A percentile compares a stretch with the other conserved stretches of the same genome.
Conservation (phyloP, 2,888 invertebrate genomes). For the Sinodicranocentrus sp. region DNA sequence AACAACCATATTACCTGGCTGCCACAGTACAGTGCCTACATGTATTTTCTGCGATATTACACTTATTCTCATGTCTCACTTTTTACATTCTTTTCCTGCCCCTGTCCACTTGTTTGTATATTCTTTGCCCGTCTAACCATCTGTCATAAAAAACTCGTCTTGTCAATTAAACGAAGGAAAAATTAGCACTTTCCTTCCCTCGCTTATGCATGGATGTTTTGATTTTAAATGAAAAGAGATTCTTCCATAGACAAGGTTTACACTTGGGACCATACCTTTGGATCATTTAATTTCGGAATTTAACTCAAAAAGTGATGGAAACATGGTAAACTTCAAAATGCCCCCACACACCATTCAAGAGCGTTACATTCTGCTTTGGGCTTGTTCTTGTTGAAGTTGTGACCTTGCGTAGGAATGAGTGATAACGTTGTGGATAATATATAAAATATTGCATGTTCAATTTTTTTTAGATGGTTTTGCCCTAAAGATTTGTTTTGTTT, state of each 20-base stretch:
- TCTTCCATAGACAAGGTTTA: neutral
- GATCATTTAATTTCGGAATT: no score
- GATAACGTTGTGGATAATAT: no score
- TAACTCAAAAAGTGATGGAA: neutral
- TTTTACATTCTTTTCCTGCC: neutral
- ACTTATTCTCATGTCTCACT: neutral
- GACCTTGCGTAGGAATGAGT: no score
- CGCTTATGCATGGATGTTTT: neutral
- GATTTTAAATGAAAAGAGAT: neutral
- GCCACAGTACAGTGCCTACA: neutral
- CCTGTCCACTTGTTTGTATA: conserved; percentile 14
- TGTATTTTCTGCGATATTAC: neutral
- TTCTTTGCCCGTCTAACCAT: conserved; percentile 54
- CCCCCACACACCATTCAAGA: neutral
- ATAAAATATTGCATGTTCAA: no score
- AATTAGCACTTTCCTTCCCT: conserved; percentile 54
- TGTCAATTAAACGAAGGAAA: conserved; percentile 57
- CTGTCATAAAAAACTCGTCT: conserved; percentile 60
- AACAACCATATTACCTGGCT: conserved; percentile 18
- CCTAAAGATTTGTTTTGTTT: no score
- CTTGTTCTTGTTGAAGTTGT: no score
- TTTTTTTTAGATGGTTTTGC: no score
- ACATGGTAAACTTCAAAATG: neutral
- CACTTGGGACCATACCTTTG: neutral
- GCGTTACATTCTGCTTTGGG: no score